phyloP scores from a whole-genome alignment of 2,888 invertebrate species.

The Plagiodera versicolora region DNA sequence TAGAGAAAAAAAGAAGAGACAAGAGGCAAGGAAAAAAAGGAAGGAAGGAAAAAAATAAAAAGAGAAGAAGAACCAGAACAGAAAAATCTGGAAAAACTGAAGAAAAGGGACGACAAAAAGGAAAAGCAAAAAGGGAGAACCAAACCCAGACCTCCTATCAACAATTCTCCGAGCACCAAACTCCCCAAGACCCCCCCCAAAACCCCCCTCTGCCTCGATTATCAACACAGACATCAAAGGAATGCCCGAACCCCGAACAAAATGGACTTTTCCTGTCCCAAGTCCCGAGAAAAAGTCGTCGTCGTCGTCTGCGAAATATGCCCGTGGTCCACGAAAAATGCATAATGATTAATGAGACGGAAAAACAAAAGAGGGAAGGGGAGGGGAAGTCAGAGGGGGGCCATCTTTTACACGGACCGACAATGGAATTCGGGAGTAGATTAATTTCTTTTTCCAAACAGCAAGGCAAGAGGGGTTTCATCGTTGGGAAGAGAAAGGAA shows the following conservation, averaged over 20 bases:
- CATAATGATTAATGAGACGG: constrained; percentile 12
- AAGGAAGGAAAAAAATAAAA: too few species aligned
- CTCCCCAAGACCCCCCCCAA: background rate
- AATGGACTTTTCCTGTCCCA: background rate
- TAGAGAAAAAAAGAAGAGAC: too few species aligned
- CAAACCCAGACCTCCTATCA: too few species aligned
- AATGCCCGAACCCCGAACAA: background rate
- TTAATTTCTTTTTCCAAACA: constrained; percentile 11
- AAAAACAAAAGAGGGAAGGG: background rate
- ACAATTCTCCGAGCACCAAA: background rate
- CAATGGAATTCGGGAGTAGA: constrained; percentile 13
- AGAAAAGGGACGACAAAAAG: too few species aligned
- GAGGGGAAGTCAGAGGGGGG: background rate
- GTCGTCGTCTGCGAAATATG: too few species aligned
- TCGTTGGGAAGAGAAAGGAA: background rate
- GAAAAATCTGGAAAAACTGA: too few species aligned
- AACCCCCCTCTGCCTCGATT: background rate
- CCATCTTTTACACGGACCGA: constrained; percentile 10
- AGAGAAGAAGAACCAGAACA: too few species aligned
- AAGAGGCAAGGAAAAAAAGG: too few species aligned
- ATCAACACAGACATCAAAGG: background rate
- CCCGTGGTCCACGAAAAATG: background rate
- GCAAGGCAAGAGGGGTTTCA: constrained; percentile 5
- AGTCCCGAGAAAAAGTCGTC: too few species aligned
- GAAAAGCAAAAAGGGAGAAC: too few species aligned